Evolutionary conservation across 2,888 invertebrate species (phyloP), one percentile per base, ranked within the genome.

Genomic region (Lasioglossum pauxillum): DNA sequence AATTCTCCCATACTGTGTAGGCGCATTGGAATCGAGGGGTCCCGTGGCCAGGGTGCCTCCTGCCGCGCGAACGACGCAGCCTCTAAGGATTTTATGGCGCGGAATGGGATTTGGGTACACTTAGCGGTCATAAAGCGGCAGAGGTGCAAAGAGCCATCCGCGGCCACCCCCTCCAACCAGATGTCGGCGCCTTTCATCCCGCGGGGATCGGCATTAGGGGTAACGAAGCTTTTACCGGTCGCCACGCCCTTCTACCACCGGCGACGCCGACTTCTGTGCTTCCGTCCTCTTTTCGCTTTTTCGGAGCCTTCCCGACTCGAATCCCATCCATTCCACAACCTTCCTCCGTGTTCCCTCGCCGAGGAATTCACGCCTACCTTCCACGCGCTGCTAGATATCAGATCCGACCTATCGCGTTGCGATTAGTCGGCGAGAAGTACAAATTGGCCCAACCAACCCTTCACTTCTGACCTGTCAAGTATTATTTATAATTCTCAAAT

Each of bases 81-180:
- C 81, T 88, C 88, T 85, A 88, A 89, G 86, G 89, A 92, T 92
- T 94, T 92, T 93, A 93, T 92, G 93, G 92, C 92, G 83, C 76
- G 92, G 92, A 92, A 93, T 93, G 93, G 92, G 93, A 94, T 94
- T 94, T 93, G 93, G 94, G 93, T 93, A 93, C 94, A 93, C 94
- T 94, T 94, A 94, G 94, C 92, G 89, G 92, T 93, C 91, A 92
- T 94, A 94, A 94, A 94, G 92, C 92, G 92, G 92, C 91, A 79
- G 87, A 94, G 94, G 94, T 94, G 94, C 93, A 94, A 94, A 93
- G 94, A 94, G 93, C 89, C 89, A 90, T 91, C 90, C 83, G 53
- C 90, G 86, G 86, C 87, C 90, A 90, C 90, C 92, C 87, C 88
- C 86, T 83, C 84, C 76, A 74, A 74, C 38, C 60, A 31, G 41